phyloP scores from a whole-genome alignment of 1,140 invertebrate species.

The Goniozus legneri region DNA sequence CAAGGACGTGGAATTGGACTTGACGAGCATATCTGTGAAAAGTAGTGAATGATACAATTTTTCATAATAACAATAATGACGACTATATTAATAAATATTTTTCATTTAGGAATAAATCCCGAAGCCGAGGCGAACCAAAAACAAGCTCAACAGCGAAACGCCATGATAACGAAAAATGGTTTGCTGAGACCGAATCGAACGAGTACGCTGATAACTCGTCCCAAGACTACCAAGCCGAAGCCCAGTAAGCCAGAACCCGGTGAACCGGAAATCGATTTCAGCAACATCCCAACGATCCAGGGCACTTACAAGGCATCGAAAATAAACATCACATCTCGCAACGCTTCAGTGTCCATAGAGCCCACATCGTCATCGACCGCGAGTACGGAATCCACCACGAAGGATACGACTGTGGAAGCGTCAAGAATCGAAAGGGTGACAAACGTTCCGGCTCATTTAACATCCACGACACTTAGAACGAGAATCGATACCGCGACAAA shows the following conservation, averaged over 20 bases:
- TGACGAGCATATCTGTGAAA: constrained; percentile 62
- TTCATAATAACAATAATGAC: too few relatives aligned
- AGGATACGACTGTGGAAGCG: constrained; percentile 22
- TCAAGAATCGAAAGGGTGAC: background rate
- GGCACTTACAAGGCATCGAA: constrained; percentile 51
- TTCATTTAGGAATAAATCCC: constrained; percentile 33
- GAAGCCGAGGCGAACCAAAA: constrained; percentile 34
- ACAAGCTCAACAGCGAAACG: constrained; percentile 38
- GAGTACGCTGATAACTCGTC: constrained; percentile 41
- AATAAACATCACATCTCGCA: too few relatives aligned
- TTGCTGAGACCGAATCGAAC: constrained; percentile 41
- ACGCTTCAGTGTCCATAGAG: too few relatives aligned
- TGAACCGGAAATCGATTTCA: constrained; percentile 47
- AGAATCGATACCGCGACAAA: constrained; percentile 27
- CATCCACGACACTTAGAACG: constrained; percentile 27
- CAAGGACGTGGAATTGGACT: constrained; percentile 65
- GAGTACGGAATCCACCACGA: constrained; percentile 28
- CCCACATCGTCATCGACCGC: constrained; percentile 30
- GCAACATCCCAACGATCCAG: constrained; percentile 47
- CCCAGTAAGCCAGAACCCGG: constrained; percentile 41
- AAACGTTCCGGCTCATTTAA: background rate
- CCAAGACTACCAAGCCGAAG: constrained; percentile 49
- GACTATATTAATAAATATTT: constrained; percentile 9
- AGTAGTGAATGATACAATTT: too few relatives aligned
- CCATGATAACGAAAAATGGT: constrained; percentile 52